A percentile compares a stretch with the other conserved stretches of the same genome.
These are phyloP conservation scores for Neosilurus hyrtlii DNA, from an alignment of 2,797 vertebrate genomes.

Conservation along the genomic window DNA sequence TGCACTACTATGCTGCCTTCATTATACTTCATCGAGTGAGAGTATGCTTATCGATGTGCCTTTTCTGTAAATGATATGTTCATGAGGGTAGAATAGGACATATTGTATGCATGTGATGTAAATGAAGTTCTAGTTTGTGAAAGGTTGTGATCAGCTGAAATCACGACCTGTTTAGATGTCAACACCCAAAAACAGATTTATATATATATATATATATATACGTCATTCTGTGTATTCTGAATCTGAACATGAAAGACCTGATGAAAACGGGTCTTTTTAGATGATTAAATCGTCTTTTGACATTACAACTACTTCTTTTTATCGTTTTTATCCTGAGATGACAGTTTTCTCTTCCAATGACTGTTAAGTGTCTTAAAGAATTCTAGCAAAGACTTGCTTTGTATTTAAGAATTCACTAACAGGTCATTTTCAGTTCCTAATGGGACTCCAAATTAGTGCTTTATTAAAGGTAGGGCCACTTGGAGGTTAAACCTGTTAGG, in stretches of 20 bases:
- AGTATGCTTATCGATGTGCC: too few species aligned
- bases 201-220: too few species aligned
- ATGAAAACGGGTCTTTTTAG: neutral
- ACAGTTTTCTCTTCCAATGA: neutral
- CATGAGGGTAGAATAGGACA: too few species aligned
- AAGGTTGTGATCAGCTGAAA: too few species aligned
- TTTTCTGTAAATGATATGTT: too few species aligned
- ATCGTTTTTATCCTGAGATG: neutral
- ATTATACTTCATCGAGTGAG: too few species aligned
- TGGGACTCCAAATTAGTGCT: conserved; percentile 9
- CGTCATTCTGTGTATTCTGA: neutral
- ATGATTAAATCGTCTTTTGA: too few species aligned
- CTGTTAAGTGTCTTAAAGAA: neutral
- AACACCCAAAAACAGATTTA: too few species aligned
- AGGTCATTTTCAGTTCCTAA: neutral
- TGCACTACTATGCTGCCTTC: too few species aligned
- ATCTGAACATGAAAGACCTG: neutral
- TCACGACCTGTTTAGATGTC: too few species aligned
- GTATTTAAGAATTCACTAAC: conserved; percentile 2
- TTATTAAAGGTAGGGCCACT: conserved; percentile 3
- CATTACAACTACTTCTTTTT: neutral
- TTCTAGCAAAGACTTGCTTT: neutral
- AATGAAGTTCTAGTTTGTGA: too few species aligned
- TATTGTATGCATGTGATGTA: too few species aligned
- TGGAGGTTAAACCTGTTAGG: neutral